phyloP scores from a whole-genome alignment of 2,888 invertebrate genomes.

The Calameuta idolon region DNA sequence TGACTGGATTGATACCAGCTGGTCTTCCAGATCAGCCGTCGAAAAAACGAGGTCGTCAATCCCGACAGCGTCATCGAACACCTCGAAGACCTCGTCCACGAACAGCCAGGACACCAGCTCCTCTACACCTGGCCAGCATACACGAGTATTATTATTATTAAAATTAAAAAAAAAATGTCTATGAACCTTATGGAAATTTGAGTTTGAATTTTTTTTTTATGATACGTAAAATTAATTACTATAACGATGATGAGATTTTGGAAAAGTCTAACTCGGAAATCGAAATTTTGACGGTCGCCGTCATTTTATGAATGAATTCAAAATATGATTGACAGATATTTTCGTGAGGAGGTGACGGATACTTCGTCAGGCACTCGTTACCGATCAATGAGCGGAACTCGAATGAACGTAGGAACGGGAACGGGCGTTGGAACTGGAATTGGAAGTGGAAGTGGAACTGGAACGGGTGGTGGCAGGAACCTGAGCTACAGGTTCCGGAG shows the following conservation, averaged over 20 bases:
- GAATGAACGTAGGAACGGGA: constrained; percentile 46
- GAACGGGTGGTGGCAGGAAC: constrained; percentile 47
- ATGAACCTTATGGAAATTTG: background rate
- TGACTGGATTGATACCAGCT: constrained; percentile 76
- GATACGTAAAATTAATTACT: background rate
- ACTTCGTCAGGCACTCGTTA: constrained; percentile 42
- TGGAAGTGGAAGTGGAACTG: constrained; percentile 30
- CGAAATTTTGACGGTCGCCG: background rate
- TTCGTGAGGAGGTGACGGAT: constrained; percentile 51
- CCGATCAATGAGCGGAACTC: constrained; percentile 62
- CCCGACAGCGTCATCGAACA: constrained; percentile 55
- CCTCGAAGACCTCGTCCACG: constrained; percentile 56
- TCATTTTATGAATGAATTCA: background rate
- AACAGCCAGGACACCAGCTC: constrained; percentile 61
- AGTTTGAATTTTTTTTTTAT: no score
- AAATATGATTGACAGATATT: constrained; percentile 47
- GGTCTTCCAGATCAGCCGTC: constrained; percentile 62
- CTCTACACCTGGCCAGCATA: constrained; percentile 61
- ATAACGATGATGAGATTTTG: background rate
- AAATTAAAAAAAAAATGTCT: background rate
- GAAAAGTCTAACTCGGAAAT: background rate
- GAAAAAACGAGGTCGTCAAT: constrained; percentile 58
- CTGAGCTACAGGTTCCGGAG: constrained; percentile 59
- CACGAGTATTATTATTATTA: constrained; percentile 52
- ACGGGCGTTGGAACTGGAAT: constrained; percentile 16